Evolutionary conservation across 2,113 vertebrate species (phyloP), one percentile per base, ranked within the genome.

Genomic region (Stegastes partitus): DNA sequence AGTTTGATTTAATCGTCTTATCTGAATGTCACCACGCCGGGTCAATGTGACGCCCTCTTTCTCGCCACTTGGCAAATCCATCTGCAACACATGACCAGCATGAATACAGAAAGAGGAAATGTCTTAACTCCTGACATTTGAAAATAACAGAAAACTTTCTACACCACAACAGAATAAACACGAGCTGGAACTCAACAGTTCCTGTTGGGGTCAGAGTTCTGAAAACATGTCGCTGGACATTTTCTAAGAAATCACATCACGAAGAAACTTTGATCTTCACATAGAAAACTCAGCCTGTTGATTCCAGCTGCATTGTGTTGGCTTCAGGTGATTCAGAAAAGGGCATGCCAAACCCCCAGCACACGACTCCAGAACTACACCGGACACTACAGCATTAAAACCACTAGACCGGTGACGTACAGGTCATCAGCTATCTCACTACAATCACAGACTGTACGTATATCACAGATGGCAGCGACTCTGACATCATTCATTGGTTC

Each of bases 41-140:
- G 22, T 4, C 6, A 51, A 10, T 2, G 50, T 3, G 12, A 53
- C 15, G 39, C 12, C 31, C 18, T 53, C 14, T 50, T 42, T 68
- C 31, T 44, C 9, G 31, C 58, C 70, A 26, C 47, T 42, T 57
- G 34, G 59, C 37, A 70, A 54, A 58, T 57, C 42, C 1, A 49
- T 54, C 44, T 58, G 51, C 51, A 54, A 23, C 51, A 54, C 51
- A 5, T 15, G 23, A 23, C 51, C 12, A 53, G 23, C 21, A 18
- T 19, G 39, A 68, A 68, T 37, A 51, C 66, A 44, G 28, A 74
- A 42, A 42, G 31, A 34, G 12, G 1, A 49, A 10, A 25, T 67
- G 12, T 67, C 67, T 57, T 39, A 53, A 23, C 23, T 51, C 44
- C 44, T 42, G 51, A 12, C 22, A 25, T 25, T 42, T 42, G 6